These are phyloP conservation scores for Aleiodes sp. DNA, from an alignment of 1,140 invertebrate species.

Conservation along the genomic window DNA sequence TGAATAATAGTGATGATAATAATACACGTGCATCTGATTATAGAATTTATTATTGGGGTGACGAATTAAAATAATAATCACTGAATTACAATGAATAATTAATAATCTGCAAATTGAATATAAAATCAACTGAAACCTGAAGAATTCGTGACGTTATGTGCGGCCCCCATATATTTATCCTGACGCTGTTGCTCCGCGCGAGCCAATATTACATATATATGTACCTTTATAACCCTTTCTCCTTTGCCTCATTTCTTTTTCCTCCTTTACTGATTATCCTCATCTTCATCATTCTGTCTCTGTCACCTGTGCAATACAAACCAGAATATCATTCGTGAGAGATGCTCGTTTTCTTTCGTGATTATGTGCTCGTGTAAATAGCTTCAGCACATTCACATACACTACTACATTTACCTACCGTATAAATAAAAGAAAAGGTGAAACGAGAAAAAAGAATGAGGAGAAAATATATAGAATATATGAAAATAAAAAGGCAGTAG, in stretches of 20 bases:
- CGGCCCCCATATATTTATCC: conserved; percentile 27
- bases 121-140: not conserved
- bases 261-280: not conserved
- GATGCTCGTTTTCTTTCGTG: not conserved
- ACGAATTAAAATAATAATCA: too few species aligned
- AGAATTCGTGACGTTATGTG: conserved; percentile 36
- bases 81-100: conserved; percentile 5
- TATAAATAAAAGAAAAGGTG: conserved; percentile 13
- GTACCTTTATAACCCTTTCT: not conserved
- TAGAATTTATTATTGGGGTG: too few species aligned
- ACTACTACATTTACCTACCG: conserved; percentile 19
- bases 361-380: conserved; percentile 24
- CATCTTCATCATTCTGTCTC: not conserved
- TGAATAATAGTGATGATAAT: too few species aligned
- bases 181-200: conserved; percentile 16
- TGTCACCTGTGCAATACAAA: not conserved
- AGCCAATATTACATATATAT: conserved; percentile 1
- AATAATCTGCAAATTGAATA: not conserved
- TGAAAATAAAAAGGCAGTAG: not conserved
- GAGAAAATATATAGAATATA: not conserved
- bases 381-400: not conserved
- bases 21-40: conserved; percentile 25
- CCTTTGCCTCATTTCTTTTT: not conserved
- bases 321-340: conserved; percentile 7
- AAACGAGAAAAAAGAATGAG: conserved; percentile 1